Evolutionary conservation across 1,140 invertebrate species (phyloP).

Genomic region (Neuroterus valhalla): DNA sequence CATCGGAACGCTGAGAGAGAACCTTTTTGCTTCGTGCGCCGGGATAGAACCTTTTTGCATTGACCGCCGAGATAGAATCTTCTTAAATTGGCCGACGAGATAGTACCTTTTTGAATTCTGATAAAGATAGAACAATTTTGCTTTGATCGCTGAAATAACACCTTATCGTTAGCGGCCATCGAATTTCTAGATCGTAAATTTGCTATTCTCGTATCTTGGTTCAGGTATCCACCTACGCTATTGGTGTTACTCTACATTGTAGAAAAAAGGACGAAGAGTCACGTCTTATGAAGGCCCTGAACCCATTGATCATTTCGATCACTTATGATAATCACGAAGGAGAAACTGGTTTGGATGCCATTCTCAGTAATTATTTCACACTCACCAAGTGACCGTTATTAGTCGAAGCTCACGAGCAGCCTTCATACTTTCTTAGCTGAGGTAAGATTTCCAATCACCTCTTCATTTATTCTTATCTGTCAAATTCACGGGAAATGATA

Average conservation of each 20-base stretch:
- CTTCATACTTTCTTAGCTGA: neutral
- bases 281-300: constrained; percentile 50
- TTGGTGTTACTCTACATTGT: neutral
- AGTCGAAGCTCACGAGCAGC: constrained; percentile 41
- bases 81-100: no score
- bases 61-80: no score
- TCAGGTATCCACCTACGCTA: neutral
- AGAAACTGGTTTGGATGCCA: constrained; percentile 65
- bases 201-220: constrained; percentile 23
- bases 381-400: constrained; percentile 67
- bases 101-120: no score
- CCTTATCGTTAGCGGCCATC: no score
- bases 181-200: constrained; percentile 28
- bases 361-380: constrained; percentile 71
- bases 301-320: constrained; percentile 70
- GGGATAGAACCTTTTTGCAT: no score
- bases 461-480: no score
- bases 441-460: neutral
- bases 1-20: no score
- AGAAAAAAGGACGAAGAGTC: constrained; percentile 38
- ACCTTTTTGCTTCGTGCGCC: no score
- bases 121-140: no score
- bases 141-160: no score
- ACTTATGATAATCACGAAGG: constrained; percentile 65
- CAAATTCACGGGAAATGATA: no score